These are phyloP conservation scores for Biston stratarius DNA, from an alignment of 2,888 invertebrate genomes.

Conservation along the genomic window DNA sequence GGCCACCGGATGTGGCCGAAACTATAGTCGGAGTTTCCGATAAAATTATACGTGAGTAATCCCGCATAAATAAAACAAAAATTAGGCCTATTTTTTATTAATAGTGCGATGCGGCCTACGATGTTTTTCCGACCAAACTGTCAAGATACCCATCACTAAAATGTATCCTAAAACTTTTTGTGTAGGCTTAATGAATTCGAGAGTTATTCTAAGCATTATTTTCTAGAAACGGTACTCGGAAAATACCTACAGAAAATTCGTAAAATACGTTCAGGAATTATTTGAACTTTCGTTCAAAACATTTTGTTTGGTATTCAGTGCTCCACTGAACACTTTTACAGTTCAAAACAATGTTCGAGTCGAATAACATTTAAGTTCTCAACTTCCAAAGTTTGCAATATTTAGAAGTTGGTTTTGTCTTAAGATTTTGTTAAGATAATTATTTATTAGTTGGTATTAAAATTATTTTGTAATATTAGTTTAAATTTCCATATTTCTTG, in stretches of 20 bases:
- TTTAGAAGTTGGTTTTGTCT: constrained; percentile 28
- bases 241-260: constrained; percentile 28
- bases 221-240: constrained; percentile 18
- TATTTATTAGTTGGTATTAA: constrained; percentile 1
- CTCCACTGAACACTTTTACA: constrained; percentile 34
- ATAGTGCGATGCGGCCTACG: too few relatives aligned
- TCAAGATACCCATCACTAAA: background rate
- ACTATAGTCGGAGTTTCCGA: too few relatives aligned
- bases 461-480: constrained; percentile 1
- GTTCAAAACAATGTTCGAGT: constrained; percentile 46
- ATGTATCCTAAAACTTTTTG: constrained; percentile 10
- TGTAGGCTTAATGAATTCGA: constrained; percentile 29
- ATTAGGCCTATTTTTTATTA: too few relatives aligned
- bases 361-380: constrained; percentile 47
- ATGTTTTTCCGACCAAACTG: constrained; percentile 1
- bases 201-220: constrained; percentile 25
- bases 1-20: too few relatives aligned
- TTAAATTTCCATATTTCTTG: too few relatives aligned
- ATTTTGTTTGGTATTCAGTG: constrained; percentile 34
- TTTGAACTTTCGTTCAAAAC: constrained; percentile 29
- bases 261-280: constrained; percentile 32
- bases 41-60: too few relatives aligned
- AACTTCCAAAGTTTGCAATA: constrained; percentile 41
- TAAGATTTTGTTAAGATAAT: constrained; percentile 5
- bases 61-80: too few relatives aligned